Base-by-base conservation (phyloP, 2,888 invertebrate species). In the Oligia latruncula region DNA sequence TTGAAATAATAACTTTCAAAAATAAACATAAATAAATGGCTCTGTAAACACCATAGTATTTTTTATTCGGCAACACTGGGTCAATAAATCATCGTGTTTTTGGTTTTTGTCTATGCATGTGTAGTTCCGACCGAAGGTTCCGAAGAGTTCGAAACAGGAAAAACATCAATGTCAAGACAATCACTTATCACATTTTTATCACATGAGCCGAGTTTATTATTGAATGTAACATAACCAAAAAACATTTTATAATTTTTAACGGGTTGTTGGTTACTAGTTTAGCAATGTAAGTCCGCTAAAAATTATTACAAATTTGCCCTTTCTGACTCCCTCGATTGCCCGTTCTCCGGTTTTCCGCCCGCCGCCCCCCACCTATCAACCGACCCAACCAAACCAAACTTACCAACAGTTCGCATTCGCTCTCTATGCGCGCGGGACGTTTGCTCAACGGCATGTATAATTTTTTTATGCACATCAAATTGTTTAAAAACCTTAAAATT, bases 371-470 rank as follows among this genome's bases (percentile, higher is more conserved):
- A 86, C 88, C 90, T 88, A 90, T 85, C 92, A 91, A 93, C 91
- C 92, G 92, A 94, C 92, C 93, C 93, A 92, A 92, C 92, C 92
- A 92, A 94, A 92, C 93, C 93, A 95, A 95, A 90, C 89, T 85
- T 94, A 94, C 94, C 94, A 94, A 96, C 97, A 97, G 97, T 97
- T 97, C 97, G 97, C 97, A 97, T 97, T 97, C 96, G 96, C 96
- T 96, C 95, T 96, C 94, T 95, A 95, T 95, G 95, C 95, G 96
- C 94, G 96, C 90, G 92, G 94, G 97, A 97, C 97, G 97, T 96
- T 91, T 93, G 93, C 92, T 93, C 90, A 93, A 93, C 96, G 97
- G 94, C 93, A 96, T 97, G 97, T 95, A 93, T 95, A 94, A 93
- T 95, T 96, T 96, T 96, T 96, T 95, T 96, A 96, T 96, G 95